Conservation (phyloP, 2,888 invertebrate species). For the Ellobium chinense region DNA sequence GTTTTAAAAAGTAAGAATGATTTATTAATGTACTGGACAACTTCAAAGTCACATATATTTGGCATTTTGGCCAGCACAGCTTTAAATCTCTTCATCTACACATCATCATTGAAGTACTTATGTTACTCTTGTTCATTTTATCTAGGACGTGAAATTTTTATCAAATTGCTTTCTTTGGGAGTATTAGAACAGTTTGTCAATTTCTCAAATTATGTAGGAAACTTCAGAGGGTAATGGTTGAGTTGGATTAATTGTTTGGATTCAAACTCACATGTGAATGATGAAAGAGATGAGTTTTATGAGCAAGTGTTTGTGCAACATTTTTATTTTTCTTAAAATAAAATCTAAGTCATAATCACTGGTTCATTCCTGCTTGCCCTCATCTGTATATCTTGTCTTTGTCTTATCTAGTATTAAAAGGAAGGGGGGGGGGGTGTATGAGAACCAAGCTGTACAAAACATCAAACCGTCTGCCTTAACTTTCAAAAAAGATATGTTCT, state of each 20-base stretch:
- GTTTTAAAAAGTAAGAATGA: too few species aligned
- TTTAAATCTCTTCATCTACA: background rate
- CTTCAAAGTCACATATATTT: too few species aligned
- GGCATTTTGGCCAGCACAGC: background rate
- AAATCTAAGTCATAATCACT: constrained; percentile 26
- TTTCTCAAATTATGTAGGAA: background rate
- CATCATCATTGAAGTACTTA: constrained; percentile 5
- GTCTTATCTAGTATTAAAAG: too few species aligned
- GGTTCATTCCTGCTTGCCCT: background rate
- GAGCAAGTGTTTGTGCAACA: constrained; percentile 22
- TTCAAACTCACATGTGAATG: background rate
- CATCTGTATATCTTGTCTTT: background rate
- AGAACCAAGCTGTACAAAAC: too few species aligned
- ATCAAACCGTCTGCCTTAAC: too few species aligned
- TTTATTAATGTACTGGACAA: too few species aligned
- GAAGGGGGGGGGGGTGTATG: too few species aligned
- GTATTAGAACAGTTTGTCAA: background rate
- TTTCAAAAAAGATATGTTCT: too few species aligned
- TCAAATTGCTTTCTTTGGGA: background rate
- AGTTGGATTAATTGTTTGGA: background rate
- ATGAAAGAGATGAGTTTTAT: constrained; percentile 1
- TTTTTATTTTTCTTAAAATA: constrained; percentile 36
- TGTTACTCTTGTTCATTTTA: background rate
- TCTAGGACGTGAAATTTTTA: background rate
- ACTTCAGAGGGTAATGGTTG: background rate